Conservation (phyloP, 2,888 invertebrate genomes). For the Meandrusa payeni region DNA sequence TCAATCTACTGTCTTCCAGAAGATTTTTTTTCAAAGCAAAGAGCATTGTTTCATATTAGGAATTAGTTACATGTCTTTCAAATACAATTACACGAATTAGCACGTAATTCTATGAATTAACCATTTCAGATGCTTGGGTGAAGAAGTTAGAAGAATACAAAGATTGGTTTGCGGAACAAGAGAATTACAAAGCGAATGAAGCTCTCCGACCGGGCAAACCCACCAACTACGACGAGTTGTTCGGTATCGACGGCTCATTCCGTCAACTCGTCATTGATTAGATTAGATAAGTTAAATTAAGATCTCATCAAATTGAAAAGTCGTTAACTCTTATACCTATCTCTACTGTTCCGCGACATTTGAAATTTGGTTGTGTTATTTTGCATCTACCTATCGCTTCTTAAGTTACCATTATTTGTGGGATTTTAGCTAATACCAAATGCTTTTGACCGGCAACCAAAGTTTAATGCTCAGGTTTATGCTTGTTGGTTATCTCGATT, state of each 20-base stretch:
- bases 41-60: no score
- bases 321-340: conserved; percentile 12
- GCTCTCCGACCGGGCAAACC: conserved; percentile 90
- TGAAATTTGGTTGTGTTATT: conserved; percentile 34
- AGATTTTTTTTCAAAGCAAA: no score
- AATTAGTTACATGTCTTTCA: no score
- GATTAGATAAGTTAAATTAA: conserved; percentile 21
- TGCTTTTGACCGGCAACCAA: conserved; percentile 33
- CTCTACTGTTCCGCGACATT: conserved; percentile 20
- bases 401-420: conserved; percentile 32
- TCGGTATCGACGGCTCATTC: conserved; percentile 94
- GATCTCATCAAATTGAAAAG: conserved; percentile 28
- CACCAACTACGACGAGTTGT: conserved; percentile 91
- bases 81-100: no score
- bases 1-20: no score
- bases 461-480: conserved; percentile 55
- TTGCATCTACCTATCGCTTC: conserved; percentile 53
- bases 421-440: conserved; percentile 40
- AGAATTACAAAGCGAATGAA: conserved; percentile 89
- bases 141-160: conserved; percentile 88
- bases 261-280: conserved; percentile 91
- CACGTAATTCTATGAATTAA: no score
- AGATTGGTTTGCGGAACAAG: conserved; percentile 91
- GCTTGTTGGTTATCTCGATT: conserved; percentile 41
- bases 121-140: conserved; percentile 86